Conservation (phyloP, 2,113 vertebrate genomes). For the Circaetus cinerascens region DNA sequence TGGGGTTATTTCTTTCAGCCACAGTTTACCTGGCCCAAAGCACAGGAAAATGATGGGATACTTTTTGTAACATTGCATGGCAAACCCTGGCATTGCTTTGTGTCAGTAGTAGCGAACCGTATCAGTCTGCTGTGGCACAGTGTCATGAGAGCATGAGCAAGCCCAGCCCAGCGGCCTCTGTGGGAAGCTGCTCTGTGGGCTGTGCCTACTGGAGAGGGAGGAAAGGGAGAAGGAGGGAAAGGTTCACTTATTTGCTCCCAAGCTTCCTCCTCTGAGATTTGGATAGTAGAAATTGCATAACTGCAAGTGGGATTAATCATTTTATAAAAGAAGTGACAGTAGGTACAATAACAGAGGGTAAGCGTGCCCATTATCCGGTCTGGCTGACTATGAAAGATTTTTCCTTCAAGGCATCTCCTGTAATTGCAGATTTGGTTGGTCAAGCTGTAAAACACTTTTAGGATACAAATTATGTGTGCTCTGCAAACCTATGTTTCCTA, state of each 20-base stretch:
- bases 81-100: background rate
- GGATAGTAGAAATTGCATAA: background rate
- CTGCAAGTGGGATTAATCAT: background rate
- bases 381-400: background rate
- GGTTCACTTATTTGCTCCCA: background rate
- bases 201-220: background rate
- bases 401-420: background rate
- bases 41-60: background rate
- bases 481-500: background rate
- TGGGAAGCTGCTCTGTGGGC: background rate
- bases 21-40: background rate
- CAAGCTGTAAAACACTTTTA: background rate
- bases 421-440: constrained; percentile 10
- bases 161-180: background rate
- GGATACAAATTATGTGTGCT: background rate
- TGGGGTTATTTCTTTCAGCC: background rate
- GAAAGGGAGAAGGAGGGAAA: background rate
- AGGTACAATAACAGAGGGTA: background rate
- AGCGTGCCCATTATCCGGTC: background rate
- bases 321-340: background rate
- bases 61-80: background rate
- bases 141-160: background rate
- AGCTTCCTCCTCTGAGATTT: background rate
- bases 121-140: background rate
- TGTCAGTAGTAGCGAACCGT: background rate